Percentiles rank a stretch among this genome's conserved stretches.
phyloP scores from a whole-genome alignment of 2,888 invertebrate genomes.

The Asteroscopus sphinx region DNA sequence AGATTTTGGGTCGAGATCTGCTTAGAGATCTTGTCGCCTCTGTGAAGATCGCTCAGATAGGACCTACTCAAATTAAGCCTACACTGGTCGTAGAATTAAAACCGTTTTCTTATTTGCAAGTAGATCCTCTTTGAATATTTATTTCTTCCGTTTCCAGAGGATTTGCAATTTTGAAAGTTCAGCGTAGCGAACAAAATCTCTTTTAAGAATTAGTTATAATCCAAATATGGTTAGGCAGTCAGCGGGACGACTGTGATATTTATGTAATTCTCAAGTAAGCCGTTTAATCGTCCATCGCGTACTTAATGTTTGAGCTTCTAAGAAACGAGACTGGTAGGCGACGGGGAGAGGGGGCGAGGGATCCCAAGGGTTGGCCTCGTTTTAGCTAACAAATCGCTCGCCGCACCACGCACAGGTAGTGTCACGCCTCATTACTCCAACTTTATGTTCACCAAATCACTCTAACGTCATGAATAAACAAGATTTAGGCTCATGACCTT shows the following conservation, averaged over 20 bases:
- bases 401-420: slow-evolving; percentile 79
- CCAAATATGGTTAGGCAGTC: slow-evolving; percentile 68
- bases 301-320: slow-evolving; percentile 76
- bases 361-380: slow-evolving; percentile 69
- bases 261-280: slow-evolving; percentile 78
- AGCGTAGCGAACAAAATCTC: slow-evolving; percentile 64
- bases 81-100: slow-evolving; percentile 52
- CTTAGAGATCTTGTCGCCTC: slow-evolving; percentile 46
- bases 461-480: slow-evolving; percentile 76
- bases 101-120: slow-evolving; percentile 51
- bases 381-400: slow-evolving; percentile 76
- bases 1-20: slow-evolving; percentile 42
- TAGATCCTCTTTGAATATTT: slow-evolving; percentile 48
- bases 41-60: slow-evolving; percentile 52
- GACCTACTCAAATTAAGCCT: slow-evolving; percentile 55
- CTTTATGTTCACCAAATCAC: slow-evolving; percentile 81
- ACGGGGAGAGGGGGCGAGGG: slow-evolving; percentile 51
- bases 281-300: slow-evolving; percentile 80
- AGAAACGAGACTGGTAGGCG: slow-evolving; percentile 61
- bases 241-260: slow-evolving; percentile 72
- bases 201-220: slow-evolving; percentile 71
- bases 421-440: slow-evolving; percentile 81
- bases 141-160: slow-evolving; percentile 37
- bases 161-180: slow-evolving; percentile 57
- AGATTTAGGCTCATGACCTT: slow-evolving; percentile 67